These are phyloP conservation scores for Emmelina monodactyla DNA, from an alignment of 2,888 invertebrate genomes.

Conservation along the genomic window DNA sequence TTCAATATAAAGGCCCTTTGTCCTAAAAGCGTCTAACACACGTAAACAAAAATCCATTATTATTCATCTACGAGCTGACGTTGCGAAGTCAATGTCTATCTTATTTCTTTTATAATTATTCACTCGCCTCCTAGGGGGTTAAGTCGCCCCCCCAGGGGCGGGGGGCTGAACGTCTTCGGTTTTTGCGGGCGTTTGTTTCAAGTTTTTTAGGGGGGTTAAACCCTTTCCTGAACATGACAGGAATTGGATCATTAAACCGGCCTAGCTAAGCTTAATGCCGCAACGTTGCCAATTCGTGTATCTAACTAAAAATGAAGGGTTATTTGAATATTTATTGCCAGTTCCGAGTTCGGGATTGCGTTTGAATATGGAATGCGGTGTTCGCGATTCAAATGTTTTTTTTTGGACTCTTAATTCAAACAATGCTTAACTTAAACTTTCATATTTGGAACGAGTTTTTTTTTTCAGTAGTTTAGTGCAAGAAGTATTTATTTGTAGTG, in stretches of 20 bases:
- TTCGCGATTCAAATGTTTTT: too few relatives aligned
- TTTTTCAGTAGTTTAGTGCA: too few relatives aligned
- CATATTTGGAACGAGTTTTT: too few relatives aligned
- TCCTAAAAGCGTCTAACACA: too few relatives aligned
- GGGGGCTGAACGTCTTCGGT: conserved; percentile 60
- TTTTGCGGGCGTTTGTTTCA: conserved; percentile 66
- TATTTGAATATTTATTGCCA: neutral
- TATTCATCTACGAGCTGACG: conserved; percentile 61
- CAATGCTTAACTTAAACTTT: too few relatives aligned
- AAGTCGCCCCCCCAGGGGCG: conserved; percentile 26
- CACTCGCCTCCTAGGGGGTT: conserved; percentile 42
- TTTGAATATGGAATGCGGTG: neutral
- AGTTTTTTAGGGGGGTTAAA: conserved; percentile 61
- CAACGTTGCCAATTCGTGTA: conserved; percentile 14
- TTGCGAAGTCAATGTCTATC: conserved; percentile 63
- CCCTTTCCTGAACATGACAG: conserved; percentile 67
- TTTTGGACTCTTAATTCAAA: too few relatives aligned
- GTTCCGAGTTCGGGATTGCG: too few relatives aligned
- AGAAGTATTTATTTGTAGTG: too few relatives aligned
- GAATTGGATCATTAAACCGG: conserved; percentile 66
- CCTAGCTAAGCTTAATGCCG: conserved; percentile 54
- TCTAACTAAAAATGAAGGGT: neutral
- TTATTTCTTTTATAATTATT: conserved; percentile 68
- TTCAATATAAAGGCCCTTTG: too few relatives aligned
- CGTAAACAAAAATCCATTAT: conserved; percentile 61